These are phyloP conservation scores for Beroe forskalii DNA, from an alignment of 37 sponge, comb jelly and placozoan genomes.

Conservation along the genomic window DNA sequence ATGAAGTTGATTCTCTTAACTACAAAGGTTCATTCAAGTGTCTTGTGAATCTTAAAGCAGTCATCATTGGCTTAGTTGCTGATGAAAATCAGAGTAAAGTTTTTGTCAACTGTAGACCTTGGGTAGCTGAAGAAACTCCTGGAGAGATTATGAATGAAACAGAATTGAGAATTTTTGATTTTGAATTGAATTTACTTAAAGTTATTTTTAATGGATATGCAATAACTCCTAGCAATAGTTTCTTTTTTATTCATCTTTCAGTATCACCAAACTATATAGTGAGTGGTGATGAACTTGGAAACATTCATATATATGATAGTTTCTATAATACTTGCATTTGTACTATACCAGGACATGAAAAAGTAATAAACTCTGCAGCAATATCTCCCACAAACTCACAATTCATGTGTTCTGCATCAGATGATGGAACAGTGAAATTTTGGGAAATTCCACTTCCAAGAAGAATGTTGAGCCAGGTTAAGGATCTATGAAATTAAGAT, in stretches of 20 bases:
- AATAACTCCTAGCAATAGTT: background rate
- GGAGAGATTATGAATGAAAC: background rate
- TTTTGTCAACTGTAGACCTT: constrained; percentile 58
- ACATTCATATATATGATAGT: constrained; percentile 19
- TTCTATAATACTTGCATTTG: background rate
- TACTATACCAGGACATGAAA: background rate
- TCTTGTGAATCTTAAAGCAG: constrained; percentile 16
- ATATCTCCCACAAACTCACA: constrained; percentile 9
- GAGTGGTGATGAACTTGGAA: constrained; percentile 41
- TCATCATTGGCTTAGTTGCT: constrained; percentile 2
- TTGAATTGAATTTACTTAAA: constrained; percentile 13
- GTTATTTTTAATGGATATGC: background rate
- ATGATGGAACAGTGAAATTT: constrained; percentile 15
- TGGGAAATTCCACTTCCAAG: background rate
- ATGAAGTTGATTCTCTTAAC: background rate
- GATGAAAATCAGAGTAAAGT: constrained; percentile 5
- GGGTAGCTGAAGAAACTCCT: constrained; percentile 22
- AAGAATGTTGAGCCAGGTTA: no score
- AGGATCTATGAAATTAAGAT: no score
- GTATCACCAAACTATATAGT: background rate
- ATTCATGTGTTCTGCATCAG: constrained; percentile 25
- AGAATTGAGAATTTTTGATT: constrained; percentile 25
- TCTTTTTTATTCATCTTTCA: constrained; percentile 21
- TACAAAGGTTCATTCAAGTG: background rate
- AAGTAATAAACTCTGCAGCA: constrained; percentile 9